A percentile compares a stretch with the other conserved stretches of the same genome.
Evolutionary conservation across 64 coral and sea anemone species (phyloP).

Genomic region (Trachythela sp.): DNA sequence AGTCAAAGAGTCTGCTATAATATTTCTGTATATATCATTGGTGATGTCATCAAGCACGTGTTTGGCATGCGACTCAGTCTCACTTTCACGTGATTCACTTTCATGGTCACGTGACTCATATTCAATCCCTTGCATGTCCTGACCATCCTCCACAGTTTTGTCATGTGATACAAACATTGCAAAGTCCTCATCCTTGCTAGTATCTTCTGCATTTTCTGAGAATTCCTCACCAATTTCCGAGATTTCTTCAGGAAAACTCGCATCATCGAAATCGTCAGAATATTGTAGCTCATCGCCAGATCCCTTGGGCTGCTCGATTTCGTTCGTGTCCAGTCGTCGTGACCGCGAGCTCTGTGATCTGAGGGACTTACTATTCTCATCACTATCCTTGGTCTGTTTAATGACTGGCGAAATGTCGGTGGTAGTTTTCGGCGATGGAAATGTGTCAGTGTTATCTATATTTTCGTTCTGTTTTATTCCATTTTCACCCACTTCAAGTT

Average conservation of each 20-base stretch:
- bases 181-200: not conserved
- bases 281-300: constrained; percentile 7
- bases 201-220: not conserved
- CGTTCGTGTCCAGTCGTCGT: not conserved
- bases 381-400: not conserved
- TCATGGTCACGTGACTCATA: not conserved
- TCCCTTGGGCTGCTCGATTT: not conserved
- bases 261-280: constrained; percentile 47
- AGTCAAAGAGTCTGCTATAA: not conserved
- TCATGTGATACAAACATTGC: not conserved
- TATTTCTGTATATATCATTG: not conserved
- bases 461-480: too few species aligned
- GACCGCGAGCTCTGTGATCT: not conserved
- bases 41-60: not conserved
- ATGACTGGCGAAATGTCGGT: not conserved
- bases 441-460: too few species aligned
- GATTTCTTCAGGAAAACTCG: not conserved
- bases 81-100: not conserved
- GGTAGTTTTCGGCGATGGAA: not conserved
- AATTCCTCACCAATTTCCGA: not conserved
- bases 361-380: not conserved
- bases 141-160: not conserved
- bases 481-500: too few species aligned
- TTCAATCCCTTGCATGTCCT: not conserved
- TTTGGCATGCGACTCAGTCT: not conserved